phyloP scores from a whole-genome alignment of 2,888 invertebrate species.

The Tinea trinotella region DNA sequence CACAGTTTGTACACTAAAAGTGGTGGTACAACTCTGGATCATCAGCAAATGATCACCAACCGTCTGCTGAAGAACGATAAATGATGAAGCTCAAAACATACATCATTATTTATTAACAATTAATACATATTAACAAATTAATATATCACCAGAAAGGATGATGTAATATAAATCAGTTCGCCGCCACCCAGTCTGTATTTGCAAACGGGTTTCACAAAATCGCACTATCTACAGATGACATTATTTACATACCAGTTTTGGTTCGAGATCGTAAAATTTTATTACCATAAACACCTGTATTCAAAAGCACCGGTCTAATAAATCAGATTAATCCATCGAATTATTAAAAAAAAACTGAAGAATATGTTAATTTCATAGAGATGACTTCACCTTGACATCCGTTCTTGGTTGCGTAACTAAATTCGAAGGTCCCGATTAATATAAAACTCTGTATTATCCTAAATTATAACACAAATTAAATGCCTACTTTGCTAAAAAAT shows the following conservation, averaged over 20 bases:
- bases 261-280: conserved; percentile 59
- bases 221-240: conserved; percentile 28
- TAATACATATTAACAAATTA: not conserved
- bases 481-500: too few species aligned
- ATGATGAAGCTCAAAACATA: too few species aligned
- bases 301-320: conserved; percentile 31
- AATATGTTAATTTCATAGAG: conserved; percentile 7
- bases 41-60: too few species aligned
- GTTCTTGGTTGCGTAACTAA: conserved; percentile 9
- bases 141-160: not conserved
- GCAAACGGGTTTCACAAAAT: conserved; percentile 42
- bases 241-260: conserved; percentile 55
- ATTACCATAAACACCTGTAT: conserved; percentile 55
- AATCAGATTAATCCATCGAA: conserved; percentile 41
- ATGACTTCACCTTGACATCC: conserved; percentile 32
- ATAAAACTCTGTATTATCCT: too few species aligned
- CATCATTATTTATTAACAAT: not conserved
- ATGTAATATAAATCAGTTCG: conserved; percentile 24
- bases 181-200: conserved; percentile 60
- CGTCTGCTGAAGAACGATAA: too few species aligned
- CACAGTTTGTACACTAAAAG: too few species aligned
- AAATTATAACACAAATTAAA: too few species aligned
- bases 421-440: not conserved
- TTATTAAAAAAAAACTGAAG: conserved; percentile 8
- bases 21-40: too few species aligned